Base-by-base conservation (phyloP, 2,888 invertebrate species). In the Smittia sp. region DNA sequence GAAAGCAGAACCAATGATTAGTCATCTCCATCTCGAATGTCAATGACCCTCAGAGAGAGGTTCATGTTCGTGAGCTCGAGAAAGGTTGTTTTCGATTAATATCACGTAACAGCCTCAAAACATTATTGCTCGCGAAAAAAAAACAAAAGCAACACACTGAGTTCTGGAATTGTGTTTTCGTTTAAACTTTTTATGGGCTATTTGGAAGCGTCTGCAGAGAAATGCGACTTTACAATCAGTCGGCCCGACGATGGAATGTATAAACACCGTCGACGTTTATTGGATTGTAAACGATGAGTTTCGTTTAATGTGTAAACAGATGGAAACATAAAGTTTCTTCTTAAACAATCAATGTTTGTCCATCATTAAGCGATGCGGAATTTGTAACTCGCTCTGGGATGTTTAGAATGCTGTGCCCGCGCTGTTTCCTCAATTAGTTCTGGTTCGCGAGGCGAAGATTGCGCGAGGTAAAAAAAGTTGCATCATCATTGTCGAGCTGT, bases 1-100 rank as follows among this genome's bases (percentile, higher is more conserved):
- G 74, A 58, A 74, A 32, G 32, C 4, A 6, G 32, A 32, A 32
- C 32, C 4, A 75, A 76, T 76, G 75, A 39, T 67, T 67, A 9
- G 20, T 67, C 20, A 72, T 58, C 27, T 32, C 20, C 7, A 20
- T 38, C 20, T 20, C 20, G 32, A 27, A 39, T 24, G 63, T 11
- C 27, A 63, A 27, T 63, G 20, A 63, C 1, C 63, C 25, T 27
- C 27, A 25, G 9, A n/a, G n/a, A n/a, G 15, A 3, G 15, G 7
- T 62, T 18, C 62, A 62, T 62, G 62, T 24, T 62, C 62, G 18
- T 62, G 62, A 62, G 3, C 7, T 4, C 6, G 15, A 6, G 9
- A 58, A 46, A 11, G 15, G 2, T 58, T 18, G 52, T 1, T 58
- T 58, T 58, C 6, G n/a, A 63, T 13, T 24, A 27, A n/a, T n/a